A percentile compares a stretch with the other conserved stretches of the same genome.
Evolutionary conservation across 2,888 invertebrate genomes (phyloP).

Genomic region (Aleiodes leptofemur): DNA sequence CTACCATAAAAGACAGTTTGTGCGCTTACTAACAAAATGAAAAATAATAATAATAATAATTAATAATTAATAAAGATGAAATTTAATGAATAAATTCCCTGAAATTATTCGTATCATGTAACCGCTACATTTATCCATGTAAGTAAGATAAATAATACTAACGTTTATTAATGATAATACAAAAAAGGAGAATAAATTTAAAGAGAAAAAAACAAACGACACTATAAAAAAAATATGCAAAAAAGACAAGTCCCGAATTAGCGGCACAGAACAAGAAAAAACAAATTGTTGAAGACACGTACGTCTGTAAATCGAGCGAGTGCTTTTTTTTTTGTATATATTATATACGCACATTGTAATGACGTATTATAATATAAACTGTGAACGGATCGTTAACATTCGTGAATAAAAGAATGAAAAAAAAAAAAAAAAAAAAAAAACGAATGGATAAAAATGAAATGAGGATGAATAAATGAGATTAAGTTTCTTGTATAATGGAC

Average conservation of each 20-base stretch:
- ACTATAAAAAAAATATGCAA: conserved; percentile 53
- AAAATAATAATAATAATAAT: conserved; percentile 33
- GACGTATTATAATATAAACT: conserved; percentile 37
- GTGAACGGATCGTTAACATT: conserved; percentile 44
- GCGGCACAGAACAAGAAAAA: conserved; percentile 52
- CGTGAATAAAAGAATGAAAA: conserved; percentile 50
- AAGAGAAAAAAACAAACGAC: conserved; percentile 37
- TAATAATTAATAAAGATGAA: conserved; percentile 32
- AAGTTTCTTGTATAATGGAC: conserved; percentile 70
- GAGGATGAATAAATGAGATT: conserved; percentile 30
- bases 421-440: conserved; percentile 39
- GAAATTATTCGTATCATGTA: conserved; percentile 46
- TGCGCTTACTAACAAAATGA: conserved; percentile 68
- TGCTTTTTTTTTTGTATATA: conserved; percentile 72
- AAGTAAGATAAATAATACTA: conserved; percentile 48
- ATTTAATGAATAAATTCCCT: conserved; percentile 31
- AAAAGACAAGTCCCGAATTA: conserved; percentile 69
- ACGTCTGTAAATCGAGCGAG: conserved; percentile 66
- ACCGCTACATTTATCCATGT: conserved; percentile 53
- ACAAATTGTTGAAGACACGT: conserved; percentile 43
- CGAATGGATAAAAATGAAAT: conserved; percentile 13
- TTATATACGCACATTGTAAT: conserved; percentile 72
- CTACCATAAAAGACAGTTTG: conserved; percentile 72
- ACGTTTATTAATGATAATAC: conserved; percentile 47
- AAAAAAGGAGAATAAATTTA: conserved; percentile 27